Evolutionary conservation across 2,113 vertebrate species (phyloP), one percentile per base, ranked within the genome.

Genomic region (Poeciliopsis retropinna): DNA sequence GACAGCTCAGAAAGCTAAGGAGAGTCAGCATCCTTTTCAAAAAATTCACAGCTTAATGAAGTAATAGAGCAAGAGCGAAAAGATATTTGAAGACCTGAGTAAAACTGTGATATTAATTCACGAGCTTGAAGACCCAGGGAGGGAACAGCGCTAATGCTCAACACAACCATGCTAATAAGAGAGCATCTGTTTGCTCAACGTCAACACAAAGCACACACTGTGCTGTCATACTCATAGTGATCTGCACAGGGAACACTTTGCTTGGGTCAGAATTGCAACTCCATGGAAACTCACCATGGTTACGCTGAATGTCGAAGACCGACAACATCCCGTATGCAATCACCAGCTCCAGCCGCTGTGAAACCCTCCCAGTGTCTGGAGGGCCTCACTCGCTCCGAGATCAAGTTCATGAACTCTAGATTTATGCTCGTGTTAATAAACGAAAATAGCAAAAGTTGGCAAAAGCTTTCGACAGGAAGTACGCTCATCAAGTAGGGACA

Each of bases 191-290:
- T 85, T 89, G 83, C 84, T 77, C 77, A 76, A 87, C 83, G 78
- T 88, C 77, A 37, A 73, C 79, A 91, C 88, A 92, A 87, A 88
- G 84, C 84, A 78, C 85, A 83, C 77, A 85, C 88, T 87, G 86
- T 83, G 80, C 80, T 63, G 60, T 90, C 86, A 81, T 78, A 79
- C 72, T 82, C 79, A 88, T 37, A 78, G 67, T 37, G 73, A 86
- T 72, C 70, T 70, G 79, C 82, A 82, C 64, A 65, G 75, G 70
- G 73, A 86, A 73, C 82, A 74, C 79, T 63, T 41, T 15, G 82
- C 78, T 54, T 39, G 67, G 84, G 79, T 85, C 69, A 76, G 67
- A 64, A 72, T 28, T 77, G 82, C 83, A 70, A 77, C 79, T 84
- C 84, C 82, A 80, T 86, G 85, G 86, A 88, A 90, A 91, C 84